Evolutionary conservation across 2,113 vertebrate species (phyloP).

Genomic region (Anguilla japonica): DNA sequence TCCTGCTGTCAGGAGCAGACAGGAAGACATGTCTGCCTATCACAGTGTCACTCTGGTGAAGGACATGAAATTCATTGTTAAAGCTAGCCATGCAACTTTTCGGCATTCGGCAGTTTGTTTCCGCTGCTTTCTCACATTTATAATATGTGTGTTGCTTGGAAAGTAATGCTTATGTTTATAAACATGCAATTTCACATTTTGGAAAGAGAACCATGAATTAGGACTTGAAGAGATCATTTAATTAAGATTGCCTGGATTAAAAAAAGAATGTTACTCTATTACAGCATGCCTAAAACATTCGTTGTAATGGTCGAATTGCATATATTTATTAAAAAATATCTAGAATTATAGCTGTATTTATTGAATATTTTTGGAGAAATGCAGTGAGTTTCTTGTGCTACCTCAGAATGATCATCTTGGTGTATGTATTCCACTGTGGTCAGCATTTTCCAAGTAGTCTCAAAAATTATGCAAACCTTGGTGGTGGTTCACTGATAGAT

Average conservation of each 20-base stretch:
- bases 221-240: not conserved
- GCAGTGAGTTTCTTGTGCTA: constrained; percentile 5
- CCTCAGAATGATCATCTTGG: constrained; percentile 2
- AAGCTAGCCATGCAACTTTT: not conserved
- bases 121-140: not conserved
- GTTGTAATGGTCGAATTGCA: not conserved
- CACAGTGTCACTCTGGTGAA: not conserved
- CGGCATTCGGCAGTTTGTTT: not conserved
- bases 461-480: not conserved
- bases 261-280: not conserved
- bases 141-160: not conserved
- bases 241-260: not conserved
- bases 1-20: not conserved
- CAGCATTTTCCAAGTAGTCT: not conserved
- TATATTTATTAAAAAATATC: not conserved
- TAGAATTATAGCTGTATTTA: not conserved
- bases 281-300: not conserved
- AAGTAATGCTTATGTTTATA: not conserved
- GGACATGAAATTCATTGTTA: not conserved
- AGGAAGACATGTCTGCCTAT: not conserved
- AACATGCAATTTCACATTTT: not conserved
- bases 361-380: not conserved
- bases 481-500: not conserved
- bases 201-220: not conserved
- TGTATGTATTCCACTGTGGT: not conserved